Percentiles rank a stretch among this genome's conserved stretches.
These are phyloP conservation scores for Drosophila kohkoa DNA, from an alignment of 1,140 invertebrate species.

Conservation along the genomic window DNA sequence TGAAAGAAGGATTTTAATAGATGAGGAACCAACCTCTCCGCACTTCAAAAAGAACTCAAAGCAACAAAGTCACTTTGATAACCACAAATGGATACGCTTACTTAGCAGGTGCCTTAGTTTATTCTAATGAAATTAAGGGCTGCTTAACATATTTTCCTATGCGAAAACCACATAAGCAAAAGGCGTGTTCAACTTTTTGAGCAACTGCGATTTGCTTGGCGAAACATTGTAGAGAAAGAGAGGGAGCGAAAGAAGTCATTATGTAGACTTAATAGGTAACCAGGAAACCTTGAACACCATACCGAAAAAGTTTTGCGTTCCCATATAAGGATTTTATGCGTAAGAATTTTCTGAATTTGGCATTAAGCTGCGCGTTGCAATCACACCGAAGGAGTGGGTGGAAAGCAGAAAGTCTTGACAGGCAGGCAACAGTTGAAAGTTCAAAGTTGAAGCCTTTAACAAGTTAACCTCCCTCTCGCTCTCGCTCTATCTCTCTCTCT, in stretches of 20 bases:
- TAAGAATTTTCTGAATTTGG: slow-evolving; percentile 4
- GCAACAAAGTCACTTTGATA: neutral
- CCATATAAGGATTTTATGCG: slow-evolving; percentile 5
- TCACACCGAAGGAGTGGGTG: neutral
- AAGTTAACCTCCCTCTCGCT: slow-evolving; percentile 9
- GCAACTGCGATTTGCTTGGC: neutral
- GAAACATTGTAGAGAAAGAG: neutral
- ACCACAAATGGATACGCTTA: neutral
- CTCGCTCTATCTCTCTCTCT: no score
- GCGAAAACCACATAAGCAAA: neutral
- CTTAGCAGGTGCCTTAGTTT: neutral
- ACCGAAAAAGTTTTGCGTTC: slow-evolving; percentile 8
- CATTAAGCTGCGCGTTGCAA: slow-evolving; percentile 23
- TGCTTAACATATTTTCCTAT: neutral
- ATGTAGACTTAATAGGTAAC: neutral
- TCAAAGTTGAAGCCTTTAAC: slow-evolving; percentile 50
- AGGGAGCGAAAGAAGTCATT: neutral
- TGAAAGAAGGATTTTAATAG: neutral
- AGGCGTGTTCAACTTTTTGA: no score
- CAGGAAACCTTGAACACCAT: slow-evolving; percentile 17
- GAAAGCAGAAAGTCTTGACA: slow-evolving; percentile 22
- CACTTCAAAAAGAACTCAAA: neutral
- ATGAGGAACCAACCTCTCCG: neutral
- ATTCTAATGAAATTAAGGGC: neutral
- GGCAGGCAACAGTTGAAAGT: slow-evolving; percentile 50